Percentiles rank a stretch among this genome's conserved stretches.
Evolutionary conservation across 2,113 vertebrate species (phyloP).

Genomic region (Xiphias gladius): DNA sequence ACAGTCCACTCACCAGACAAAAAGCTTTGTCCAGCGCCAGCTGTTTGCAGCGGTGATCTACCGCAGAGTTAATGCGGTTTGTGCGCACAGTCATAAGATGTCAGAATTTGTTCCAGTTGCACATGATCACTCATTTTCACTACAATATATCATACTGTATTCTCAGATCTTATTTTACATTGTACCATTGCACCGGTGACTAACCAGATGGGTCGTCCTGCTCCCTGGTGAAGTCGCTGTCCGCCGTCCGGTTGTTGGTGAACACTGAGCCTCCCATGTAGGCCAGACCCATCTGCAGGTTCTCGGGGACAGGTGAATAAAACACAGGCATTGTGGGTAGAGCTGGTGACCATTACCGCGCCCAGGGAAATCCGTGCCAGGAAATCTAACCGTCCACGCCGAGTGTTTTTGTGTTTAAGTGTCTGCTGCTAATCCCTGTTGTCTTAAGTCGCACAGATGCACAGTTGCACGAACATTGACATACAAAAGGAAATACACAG

Average conservation of each 20-base stretch:
- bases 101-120: neutral
- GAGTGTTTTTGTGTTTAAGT: constrained; percentile 6
- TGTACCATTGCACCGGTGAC: constrained; percentile 8
- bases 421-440: constrained; percentile 35
- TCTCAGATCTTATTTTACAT: neutral
- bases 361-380: neutral
- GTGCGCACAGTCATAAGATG: too few species aligned
- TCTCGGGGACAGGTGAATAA: constrained; percentile 82
- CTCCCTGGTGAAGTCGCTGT: constrained; percentile 74
- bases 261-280: constrained; percentile 84
- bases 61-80: too few species aligned
- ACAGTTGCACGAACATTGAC: constrained; percentile 4
- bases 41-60: too few species aligned
- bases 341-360: constrained; percentile 26
- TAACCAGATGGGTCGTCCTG: constrained; percentile 81
- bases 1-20: too few species aligned
- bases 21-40: too few species aligned
- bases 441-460: constrained; percentile 22
- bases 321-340: constrained; percentile 80
- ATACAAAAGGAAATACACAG: constrained; percentile 19
- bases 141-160: neutral
- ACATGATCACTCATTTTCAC: neutral
- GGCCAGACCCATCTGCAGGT: constrained; percentile 83
- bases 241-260: constrained; percentile 85
- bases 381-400: neutral